Evolutionary conservation across 1,140 invertebrate genomes (phyloP), one percentile per base, ranked within the genome.

Genomic region (Conus betulinus): DNA sequence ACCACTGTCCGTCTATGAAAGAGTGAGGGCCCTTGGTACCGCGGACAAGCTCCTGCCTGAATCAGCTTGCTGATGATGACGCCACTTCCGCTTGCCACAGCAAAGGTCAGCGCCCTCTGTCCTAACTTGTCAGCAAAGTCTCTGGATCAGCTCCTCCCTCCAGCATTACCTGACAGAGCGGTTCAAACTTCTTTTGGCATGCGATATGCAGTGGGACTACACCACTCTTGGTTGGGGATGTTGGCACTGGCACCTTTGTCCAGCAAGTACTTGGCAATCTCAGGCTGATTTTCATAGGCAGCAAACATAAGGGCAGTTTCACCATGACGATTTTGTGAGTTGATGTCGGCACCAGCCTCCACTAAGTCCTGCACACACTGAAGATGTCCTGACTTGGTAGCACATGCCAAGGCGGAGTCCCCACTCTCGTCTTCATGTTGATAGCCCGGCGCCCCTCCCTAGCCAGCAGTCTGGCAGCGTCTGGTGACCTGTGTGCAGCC

Each of bases 401-500:
- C 85, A 71, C 88, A 85, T 4, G 52, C 60, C 1, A 88, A n/a
- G 23, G 88, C 85, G 11, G 89, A 84, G 15, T 52, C 79, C 87
- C 89, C 89, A 51, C 78, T 25, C n/a, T 87, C 79, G 25, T 76
- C n/a, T 27, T 55, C n/a, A 76, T 78, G 55, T 88, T 71, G 39
- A 60, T 67, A 23, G 20, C 85, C n/a, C 84, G 81, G 6, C 57
- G 67, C 2, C 53, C 51, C 10, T 74, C 63, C 15, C 25, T 78
- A 5, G 53, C 78, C 84, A 88, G 52, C 52, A 90, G 76, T 15
- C 39, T 25, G 7, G 74, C 52, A 8, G 85, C 86, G 13, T 88
- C 84, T 57, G 82, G 57, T 5, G 87, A 88, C n/a, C 87, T 74
- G 57, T 90, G 89, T 11, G 89, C 82, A 52, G 89, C 89, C 20